Evolutionary conservation across 2,888 invertebrate species (phyloP), one percentile per base, ranked within the genome.

Genomic region (Pandemis cinnamomeana): DNA sequence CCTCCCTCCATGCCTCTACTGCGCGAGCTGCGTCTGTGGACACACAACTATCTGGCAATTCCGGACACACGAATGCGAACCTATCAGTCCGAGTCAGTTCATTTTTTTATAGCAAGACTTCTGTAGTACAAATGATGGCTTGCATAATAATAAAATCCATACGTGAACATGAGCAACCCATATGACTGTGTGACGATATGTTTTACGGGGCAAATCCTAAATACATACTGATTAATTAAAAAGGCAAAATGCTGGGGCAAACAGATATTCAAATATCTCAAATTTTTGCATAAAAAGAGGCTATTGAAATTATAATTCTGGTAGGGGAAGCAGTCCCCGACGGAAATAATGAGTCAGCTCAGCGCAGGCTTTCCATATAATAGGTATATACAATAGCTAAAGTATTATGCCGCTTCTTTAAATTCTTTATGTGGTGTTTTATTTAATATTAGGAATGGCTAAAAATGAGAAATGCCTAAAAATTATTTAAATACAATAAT

Each of bases 1-100:
- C 95, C 95, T 84, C 95, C 95, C 93, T 94, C 92, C 95, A 94
- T 89, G 77, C 90, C 91, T 90, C 95, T 91, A 83, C 89, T 90
- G 82, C 93, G 92, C 87, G 95, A 88, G 85, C 95, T 90, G 89
- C 95, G 95, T 93, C 95, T 95, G 92, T 48, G 80, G 78, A 70
- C 2, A 71, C 27, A 27, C 6, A 27, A 7, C 4, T 27, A 27
- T 58, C 5, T 58, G 58, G 58, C 58, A 58, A 58, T 27, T 27
- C 27, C n/a, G 27, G 10, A 58, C 58, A 27, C 11, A 11, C 58
- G 27, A 27, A 27, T 27, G 27, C 58, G 27, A 27, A 27, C 11
- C 53, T 48, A 11, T 20, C 20, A 20, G 20, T 36, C 27, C 1
- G 27, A 27, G 27, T 36, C 27, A 36, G 27, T 36, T 36, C 0